phyloP scores from a whole-genome alignment of 2,797 vertebrate species.

The Octomys mimax region DNA sequence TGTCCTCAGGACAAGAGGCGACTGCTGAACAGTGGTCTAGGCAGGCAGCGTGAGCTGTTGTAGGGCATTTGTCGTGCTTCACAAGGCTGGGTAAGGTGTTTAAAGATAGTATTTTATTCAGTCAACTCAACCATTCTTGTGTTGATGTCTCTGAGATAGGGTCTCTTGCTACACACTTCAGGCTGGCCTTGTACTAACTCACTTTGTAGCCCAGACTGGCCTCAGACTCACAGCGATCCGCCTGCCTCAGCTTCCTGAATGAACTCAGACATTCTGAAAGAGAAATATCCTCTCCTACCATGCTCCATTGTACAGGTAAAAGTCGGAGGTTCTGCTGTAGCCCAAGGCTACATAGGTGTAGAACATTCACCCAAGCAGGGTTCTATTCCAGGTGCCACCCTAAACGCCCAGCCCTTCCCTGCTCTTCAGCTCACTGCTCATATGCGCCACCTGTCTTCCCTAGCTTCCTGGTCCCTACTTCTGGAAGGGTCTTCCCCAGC shows the following conservation, averaged over 20 bases:
- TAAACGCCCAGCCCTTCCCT: accelerated
- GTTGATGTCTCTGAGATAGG: background rate
- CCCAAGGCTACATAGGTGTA: background rate
- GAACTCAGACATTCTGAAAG: background rate
- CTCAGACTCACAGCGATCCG: background rate
- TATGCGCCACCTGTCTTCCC: no score
- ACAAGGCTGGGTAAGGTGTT: background rate
- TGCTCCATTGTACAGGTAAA: background rate
- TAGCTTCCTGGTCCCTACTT: background rate
- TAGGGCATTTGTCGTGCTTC: background rate
- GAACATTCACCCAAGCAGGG: background rate
- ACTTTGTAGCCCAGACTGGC: background rate
- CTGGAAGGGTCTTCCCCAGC: background rate
- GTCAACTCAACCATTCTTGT: background rate
- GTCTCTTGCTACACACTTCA: background rate
- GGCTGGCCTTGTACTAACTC: background rate
- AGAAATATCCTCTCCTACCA: background rate
- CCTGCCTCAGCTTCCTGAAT: background rate
- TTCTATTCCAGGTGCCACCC: background rate
- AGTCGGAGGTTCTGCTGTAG: background rate
- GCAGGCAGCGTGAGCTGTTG: background rate
- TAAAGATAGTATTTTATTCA: background rate
- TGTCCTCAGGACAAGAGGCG: background rate
- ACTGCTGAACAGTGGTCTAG: background rate
- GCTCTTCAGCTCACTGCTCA: background rate